Evolutionary conservation across 2,113 vertebrate genomes (phyloP), one percentile per base, ranked within the genome.

Genomic region (Apistogramma diplotaenia): DNA sequence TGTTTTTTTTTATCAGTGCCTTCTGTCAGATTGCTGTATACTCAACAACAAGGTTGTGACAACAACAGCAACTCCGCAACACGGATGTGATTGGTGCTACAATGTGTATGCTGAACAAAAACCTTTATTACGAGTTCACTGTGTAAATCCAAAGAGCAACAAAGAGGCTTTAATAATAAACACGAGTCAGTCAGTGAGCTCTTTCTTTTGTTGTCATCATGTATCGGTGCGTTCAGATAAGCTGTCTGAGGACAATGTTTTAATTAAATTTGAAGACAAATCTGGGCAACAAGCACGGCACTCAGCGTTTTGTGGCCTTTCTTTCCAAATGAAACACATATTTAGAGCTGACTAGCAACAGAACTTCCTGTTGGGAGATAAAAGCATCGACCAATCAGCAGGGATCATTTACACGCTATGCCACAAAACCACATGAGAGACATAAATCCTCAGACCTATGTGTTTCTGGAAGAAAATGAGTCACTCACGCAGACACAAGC

Each of bases 311-410:
- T 57, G 60, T 85, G 85, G 67, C 79, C 80, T 89, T 87, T 84
- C 21, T 61, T 40, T 53, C 29, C 53, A 89, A 93, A 91, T 88
- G 72, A 88, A 74, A 87, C 56, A 81, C 85, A 89, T 82, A 89
- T 87, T 90, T 81, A 77, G 73, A 76, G 35, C 19, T 27, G 67
- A 19, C 49, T 12, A 43, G 23, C 49, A 67, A 79, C 62, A 3
- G 83, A 77, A 88, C 85, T 89, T 89, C 89, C 90, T 90, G 76
- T 87, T 81, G 51, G 70, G 62, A 91, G 92, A 92, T 86, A 78
- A 92, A 92, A 91, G 76, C 61, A 53, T 58, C 3, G 4, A 59
- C 76, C 60, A 89, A 91, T 89, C 85, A 87, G 81, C 83, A 76
- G 83, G 84, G 78, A 80, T 51, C 62, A 46, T 87, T 85, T 81